These are phyloP conservation scores for Notothenia rossii DNA, from an alignment of 2,113 vertebrate genomes.

Conservation along the genomic window DNA sequence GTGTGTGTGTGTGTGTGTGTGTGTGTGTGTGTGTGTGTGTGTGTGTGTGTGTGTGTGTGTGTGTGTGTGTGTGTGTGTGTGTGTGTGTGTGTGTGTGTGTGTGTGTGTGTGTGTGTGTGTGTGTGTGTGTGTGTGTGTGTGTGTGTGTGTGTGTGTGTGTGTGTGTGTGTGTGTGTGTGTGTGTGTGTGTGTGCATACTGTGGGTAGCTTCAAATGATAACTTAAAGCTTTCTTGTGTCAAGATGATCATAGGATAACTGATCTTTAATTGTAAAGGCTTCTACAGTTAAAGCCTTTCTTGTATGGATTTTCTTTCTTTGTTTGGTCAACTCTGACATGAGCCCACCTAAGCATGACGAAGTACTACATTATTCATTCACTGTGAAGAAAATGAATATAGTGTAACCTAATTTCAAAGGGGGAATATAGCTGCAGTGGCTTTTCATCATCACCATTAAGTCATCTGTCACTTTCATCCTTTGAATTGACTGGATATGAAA, in stretches of 20 bases:
- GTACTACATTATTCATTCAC: slow-evolving; percentile 8
- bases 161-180: too few species aligned
- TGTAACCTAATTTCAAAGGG: slow-evolving; percentile 5
- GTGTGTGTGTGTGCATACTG: neutral
- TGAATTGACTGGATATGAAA: neutral
- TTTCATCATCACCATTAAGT: slow-evolving; percentile 10
- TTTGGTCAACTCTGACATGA: slow-evolving; percentile 17
- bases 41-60: slow-evolving; percentile 25
- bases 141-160: too few species aligned
- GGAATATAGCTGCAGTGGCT: neutral
- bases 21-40: slow-evolving; percentile 19
- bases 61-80: slow-evolving; percentile 20
- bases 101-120: slow-evolving; percentile 15
- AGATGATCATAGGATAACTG: slow-evolving; percentile 50
- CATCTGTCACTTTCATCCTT: slow-evolving; percentile 1
- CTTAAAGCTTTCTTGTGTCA: slow-evolving; percentile 43
- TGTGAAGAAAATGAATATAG: slow-evolving; percentile 30
- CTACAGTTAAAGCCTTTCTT: slow-evolving; percentile 21
- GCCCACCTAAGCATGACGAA: slow-evolving; percentile 23
- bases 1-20: slow-evolving; percentile 28
- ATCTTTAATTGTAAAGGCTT: slow-evolving; percentile 30
- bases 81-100: slow-evolving; percentile 28
- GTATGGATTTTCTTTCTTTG: slow-evolving; percentile 3
- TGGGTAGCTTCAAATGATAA: slow-evolving; percentile 45
- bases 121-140: too few species aligned